These are phyloP conservation scores for Athripsodes cinereus DNA, from an alignment of 2,888 invertebrate genomes.

Conservation along the genomic window DNA sequence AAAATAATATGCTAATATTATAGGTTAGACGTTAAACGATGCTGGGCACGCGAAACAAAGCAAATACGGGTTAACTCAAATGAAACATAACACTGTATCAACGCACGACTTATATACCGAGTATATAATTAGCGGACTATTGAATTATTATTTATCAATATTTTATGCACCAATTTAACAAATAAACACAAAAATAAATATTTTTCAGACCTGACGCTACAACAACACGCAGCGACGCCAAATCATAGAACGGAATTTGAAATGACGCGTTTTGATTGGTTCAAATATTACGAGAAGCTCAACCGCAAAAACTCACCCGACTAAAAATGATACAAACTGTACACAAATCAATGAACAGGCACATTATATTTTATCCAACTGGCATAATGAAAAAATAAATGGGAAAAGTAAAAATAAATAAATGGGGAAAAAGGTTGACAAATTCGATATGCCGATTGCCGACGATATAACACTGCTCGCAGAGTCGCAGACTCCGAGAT, in stretches of 20 bases:
- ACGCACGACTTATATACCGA: neutral
- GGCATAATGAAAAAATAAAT: too few relatives aligned
- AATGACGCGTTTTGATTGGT: conserved; percentile 21
- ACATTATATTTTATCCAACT: too few relatives aligned
- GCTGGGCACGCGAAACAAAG: conserved; percentile 9
- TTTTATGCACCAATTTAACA: neutral
- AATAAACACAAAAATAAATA: conserved; percentile 10
- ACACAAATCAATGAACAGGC: neutral
- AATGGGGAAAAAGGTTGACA: too few relatives aligned
- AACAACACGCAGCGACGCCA: conserved; percentile 16
- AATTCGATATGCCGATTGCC: too few relatives aligned
- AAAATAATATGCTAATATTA: neutral
- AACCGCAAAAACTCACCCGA: neutral
- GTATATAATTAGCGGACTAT: neutral
- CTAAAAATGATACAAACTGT: neutral
- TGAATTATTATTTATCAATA: neutral
- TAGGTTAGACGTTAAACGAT: neutral
- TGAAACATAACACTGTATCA: neutral
- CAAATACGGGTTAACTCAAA: neutral
- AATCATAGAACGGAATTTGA: conserved; percentile 15
- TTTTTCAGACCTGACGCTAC: conserved; percentile 10
- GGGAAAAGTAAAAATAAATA: too few relatives aligned
- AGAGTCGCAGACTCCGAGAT: too few relatives aligned
- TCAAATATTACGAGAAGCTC: neutral
- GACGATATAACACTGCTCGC: too few relatives aligned